Base-by-base conservation (phyloP, 2,888 invertebrate genomes). In the Eurytoma californica region DNA sequence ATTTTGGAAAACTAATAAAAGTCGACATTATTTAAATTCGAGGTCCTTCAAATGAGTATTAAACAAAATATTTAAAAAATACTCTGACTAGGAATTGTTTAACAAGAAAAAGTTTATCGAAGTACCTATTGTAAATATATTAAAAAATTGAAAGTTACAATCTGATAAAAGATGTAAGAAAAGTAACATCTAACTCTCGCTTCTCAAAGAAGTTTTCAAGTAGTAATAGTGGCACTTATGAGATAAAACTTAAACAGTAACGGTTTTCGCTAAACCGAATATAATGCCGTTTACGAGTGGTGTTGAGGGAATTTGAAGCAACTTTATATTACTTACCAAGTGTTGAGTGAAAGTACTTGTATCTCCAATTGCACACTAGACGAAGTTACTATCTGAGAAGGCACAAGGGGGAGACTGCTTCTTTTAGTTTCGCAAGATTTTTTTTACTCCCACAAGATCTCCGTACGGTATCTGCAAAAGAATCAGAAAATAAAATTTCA, bases 211-310 rank as follows among this genome's bases (percentile, higher is more conserved):
- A 63, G n/a, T 63, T 63, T 47, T 63, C 63, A n/a, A 60, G 60
- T 24, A 9, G 16, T 58, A 39, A 4, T 12, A 65, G 20, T 30
- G 20, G 12, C 20, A 24, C 63, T 28, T 16, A 14, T 24, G 49
- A 73, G 66, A 77, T 58, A 70, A 65, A 72, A 77, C 70, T 77
- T 63, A 47, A 58, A 20, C 57, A 58, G 57, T 9, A 9, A 58
- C 60, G 49, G 66, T 72, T 53, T 72, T 58, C 67, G 58, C 39
- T 39, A 49, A 77, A 70, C 14, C 24, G 20, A 77, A 70, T 77
- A 70, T 77, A 63, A 65, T 77, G 69, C 65, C 14, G 63, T 65
- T 77, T 70, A 57, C 14, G 63, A 69, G 63, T 63, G 47, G 69
- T 55, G 63, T 30, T 9, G 24, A 9, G 57, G 58, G 66, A 58